Evolutionary conservation across 2,888 invertebrate genomes (phyloP).

Genomic region (Prionchulus punctatus): DNA sequence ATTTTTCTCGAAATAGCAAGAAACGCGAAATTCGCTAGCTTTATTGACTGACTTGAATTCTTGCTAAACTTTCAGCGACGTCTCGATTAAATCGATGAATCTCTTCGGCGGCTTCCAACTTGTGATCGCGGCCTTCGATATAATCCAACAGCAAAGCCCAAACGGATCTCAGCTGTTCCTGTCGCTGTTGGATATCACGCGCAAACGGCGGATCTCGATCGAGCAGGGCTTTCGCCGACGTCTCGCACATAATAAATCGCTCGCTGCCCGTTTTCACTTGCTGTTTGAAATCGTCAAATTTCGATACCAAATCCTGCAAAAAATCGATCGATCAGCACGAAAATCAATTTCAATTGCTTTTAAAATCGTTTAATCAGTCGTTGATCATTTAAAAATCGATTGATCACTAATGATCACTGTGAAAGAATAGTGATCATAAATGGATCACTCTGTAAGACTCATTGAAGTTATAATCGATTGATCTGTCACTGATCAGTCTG

Average conservation of each 20-base stretch:
- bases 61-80: constrained; percentile 68
- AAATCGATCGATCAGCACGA: no score
- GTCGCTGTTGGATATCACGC: constrained; percentile 63
- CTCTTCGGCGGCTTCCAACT: constrained; percentile 81
- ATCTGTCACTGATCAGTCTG: no score
- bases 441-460: no score
- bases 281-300: constrained; percentile 81
- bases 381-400: no score
- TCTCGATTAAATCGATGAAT: constrained; percentile 94
- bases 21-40: background rate
- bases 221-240: constrained; percentile 68
- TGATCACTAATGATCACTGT: no score
- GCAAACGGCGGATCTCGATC: constrained; percentile 68
- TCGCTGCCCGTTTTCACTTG: constrained; percentile 75
- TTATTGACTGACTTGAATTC: constrained; percentile 47
- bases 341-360: no score
- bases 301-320: constrained; percentile 57
- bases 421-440: no score
- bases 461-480: no score
- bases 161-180: constrained; percentile 54
- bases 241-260: constrained; percentile 73
- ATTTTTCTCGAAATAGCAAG: background rate
- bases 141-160: constrained; percentile 77
- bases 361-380: no score
- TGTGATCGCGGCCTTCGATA: constrained; percentile 65